Base-by-base conservation (phyloP, 2,797 vertebrate species). In the Poecilia gillii region DNA sequence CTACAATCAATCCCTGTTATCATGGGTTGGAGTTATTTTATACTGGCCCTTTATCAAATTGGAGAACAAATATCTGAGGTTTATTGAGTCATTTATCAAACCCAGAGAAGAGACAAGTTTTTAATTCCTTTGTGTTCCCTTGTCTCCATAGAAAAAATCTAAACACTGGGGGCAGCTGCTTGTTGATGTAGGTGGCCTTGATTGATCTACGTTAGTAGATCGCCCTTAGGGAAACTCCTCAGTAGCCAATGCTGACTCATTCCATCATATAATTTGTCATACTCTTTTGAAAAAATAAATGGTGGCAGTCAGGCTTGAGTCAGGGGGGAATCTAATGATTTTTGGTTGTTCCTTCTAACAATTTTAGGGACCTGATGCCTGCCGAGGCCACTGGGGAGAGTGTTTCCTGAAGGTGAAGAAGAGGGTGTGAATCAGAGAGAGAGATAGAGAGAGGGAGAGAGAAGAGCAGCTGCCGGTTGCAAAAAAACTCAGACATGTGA, bases 321-420 rank as follows among this genome's bases (percentile, higher is more conserved):
- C 95, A 92, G 86, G 87, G 92, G 90, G 90, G 55, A 57, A 95
- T 96, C 95, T 95, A 95, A 96, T 96, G 96, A 96, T 93, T 94
- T 95, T 95, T 96, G 96, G 95, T 93, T 95, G 95, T 97, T 97
- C 96, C 96, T 92, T 93, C 90, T 94, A 96, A 96, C 96, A 96
- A 95, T 96, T 95, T 95, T 96, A 91, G 90, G 88, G 92, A 92
- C 90, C 94, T 90, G 88, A 92, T 83, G 93, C 91, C 85, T 83
- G 90, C 85, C 78, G 89, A 93, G 81, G 76, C 83, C 83, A 81
- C 84, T 74, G 79, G 84, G 89, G 92, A 89, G 86, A 89, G 84
- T 76, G 73, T 81, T 89, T 86, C 78, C 79, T 71, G 77, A 85
- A 77, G 84, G 77, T 84, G 78, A 75, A 79, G 89, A 90, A 87